Conservation (phyloP, 2,888 invertebrate genomes). For the Elegia similella region DNA sequence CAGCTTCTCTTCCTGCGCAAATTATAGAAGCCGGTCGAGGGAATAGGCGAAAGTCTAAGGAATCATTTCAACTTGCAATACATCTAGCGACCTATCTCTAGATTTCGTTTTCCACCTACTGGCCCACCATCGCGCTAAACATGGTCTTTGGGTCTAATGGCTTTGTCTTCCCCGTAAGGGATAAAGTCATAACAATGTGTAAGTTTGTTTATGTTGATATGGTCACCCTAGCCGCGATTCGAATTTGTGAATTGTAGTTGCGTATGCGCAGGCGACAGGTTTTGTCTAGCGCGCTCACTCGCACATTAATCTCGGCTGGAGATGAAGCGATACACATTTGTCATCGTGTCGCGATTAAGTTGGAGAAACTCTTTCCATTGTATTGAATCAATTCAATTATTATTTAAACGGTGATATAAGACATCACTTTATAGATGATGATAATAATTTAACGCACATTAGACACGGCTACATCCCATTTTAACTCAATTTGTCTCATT, state of each 20-base stretch:
- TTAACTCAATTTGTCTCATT: constrained; percentile 8
- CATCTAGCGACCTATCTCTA: too few relatives aligned
- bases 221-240: constrained; percentile 38
- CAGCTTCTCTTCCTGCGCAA: too few relatives aligned
- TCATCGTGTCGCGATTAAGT: constrained; percentile 77
- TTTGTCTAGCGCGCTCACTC: constrained; percentile 71
- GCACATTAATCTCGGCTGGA: constrained; percentile 73
- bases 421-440: constrained; percentile 31
- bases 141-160: too few relatives aligned
- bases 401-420: constrained; percentile 52
- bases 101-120: too few relatives aligned
- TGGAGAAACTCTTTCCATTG: constrained; percentile 69
- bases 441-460: constrained; percentile 17
- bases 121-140: too few relatives aligned
- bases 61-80: too few relatives aligned
- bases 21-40: too few relatives aligned
- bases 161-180: too few relatives aligned
- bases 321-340: constrained; percentile 80
- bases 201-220: not conserved
- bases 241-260: constrained; percentile 63
- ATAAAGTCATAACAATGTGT: too few relatives aligned
- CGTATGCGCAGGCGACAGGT: constrained; percentile 68
- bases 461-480: constrained; percentile 8
- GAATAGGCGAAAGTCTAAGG: too few relatives aligned
- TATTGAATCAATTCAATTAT: constrained; percentile 75